Evolutionary conservation across 2,888 invertebrate species (phyloP).

Genomic region (Formica aserva): DNA sequence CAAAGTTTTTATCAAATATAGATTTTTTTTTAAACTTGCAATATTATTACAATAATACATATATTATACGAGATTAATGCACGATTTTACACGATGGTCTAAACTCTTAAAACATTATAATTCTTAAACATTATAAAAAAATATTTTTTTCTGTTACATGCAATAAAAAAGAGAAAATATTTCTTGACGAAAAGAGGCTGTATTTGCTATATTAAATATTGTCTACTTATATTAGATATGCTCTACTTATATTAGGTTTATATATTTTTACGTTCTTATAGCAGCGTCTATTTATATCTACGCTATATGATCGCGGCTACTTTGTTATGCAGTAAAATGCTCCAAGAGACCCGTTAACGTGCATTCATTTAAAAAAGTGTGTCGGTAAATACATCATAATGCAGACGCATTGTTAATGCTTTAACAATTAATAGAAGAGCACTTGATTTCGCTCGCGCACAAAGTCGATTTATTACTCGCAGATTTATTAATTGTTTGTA

Average conservation of each 20-base stretch:
- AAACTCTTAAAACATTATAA: background rate
- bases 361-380: conserved; percentile 27
- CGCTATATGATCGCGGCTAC: conserved; percentile 13
- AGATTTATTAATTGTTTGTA: background rate
- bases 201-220: conserved; percentile 3
- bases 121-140: background rate
- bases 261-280: conserved; percentile 33
- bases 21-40: background rate
- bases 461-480: background rate
- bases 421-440: background rate
- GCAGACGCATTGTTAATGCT: background rate
- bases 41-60: background rate
- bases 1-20: background rate
- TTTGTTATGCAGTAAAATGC: conserved; percentile 34
- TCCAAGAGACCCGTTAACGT: conserved; percentile 25
- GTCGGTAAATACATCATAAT: background rate
- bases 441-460: background rate
- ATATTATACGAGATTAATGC: background rate
- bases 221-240: background rate
- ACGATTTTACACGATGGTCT: background rate
- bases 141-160: background rate
- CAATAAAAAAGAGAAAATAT: background rate
- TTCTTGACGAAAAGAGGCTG: background rate
- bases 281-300: conserved; percentile 1
- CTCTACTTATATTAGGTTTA: background rate